Conservation (phyloP, 1,140 invertebrate genomes). For the Cydia strobilella region DNA sequence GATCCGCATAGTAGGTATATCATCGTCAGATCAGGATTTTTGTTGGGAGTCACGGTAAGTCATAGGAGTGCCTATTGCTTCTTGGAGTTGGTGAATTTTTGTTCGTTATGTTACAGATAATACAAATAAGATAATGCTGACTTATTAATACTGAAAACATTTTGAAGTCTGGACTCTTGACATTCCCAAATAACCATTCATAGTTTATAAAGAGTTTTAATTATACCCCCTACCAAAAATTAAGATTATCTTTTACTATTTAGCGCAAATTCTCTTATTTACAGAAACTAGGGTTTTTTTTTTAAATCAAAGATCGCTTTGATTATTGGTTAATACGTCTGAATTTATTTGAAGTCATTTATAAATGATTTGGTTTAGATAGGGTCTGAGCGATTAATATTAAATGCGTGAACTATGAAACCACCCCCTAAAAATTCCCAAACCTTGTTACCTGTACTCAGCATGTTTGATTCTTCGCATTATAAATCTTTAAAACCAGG, state of each 20-base stretch:
- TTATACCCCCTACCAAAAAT: slow-evolving; percentile 1
- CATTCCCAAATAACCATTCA: slow-evolving; percentile 15
- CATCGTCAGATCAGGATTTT: slow-evolving; percentile 13
- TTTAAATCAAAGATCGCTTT: not conserved
- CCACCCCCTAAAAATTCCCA: not conserved
- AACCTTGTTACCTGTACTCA: not conserved
- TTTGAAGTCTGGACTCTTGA: not conserved
- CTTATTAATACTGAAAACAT: not conserved
- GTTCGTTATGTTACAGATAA: slow-evolving; percentile 34
- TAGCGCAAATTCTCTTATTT: not conserved
- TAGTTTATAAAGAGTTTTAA: slow-evolving; percentile 1
- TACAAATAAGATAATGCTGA: slow-evolving; percentile 33
- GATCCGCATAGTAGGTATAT: slow-evolving; percentile 25
- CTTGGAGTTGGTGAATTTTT: slow-evolving; percentile 43
- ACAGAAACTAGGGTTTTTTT: not conserved
- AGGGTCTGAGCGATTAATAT: not conserved
- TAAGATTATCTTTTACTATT: not conserved
- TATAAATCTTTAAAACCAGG: no score
- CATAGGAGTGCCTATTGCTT: slow-evolving; percentile 52
- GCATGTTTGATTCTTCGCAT: not conserved
- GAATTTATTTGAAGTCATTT: not conserved
- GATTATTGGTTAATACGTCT: not conserved
- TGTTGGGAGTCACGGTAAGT: slow-evolving; percentile 48
- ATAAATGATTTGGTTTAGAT: not conserved
- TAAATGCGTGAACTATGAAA: not conserved